Evolutionary conservation across 23 tunicate species (phyloP).

Genomic region (Halocynthia roretzi): DNA sequence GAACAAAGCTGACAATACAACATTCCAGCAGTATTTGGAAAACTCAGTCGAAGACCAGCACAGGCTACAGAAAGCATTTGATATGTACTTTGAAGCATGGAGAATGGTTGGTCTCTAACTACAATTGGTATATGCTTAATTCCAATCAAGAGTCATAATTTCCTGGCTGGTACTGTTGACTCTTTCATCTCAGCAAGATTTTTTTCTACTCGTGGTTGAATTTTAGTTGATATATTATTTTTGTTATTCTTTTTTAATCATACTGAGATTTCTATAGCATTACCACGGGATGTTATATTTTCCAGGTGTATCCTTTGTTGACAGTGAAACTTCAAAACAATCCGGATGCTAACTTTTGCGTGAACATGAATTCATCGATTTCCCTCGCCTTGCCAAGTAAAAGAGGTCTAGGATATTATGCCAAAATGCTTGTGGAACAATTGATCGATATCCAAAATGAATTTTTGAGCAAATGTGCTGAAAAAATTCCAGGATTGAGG

Average conservation of each 20-base stretch:
- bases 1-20: slow-evolving; percentile 35
- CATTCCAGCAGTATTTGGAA: slow-evolving; percentile 22
- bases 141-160: background rate
- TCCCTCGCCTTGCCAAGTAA: slow-evolving; percentile 60
- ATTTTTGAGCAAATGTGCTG: slow-evolving; percentile 28
- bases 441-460: slow-evolving; percentile 45
- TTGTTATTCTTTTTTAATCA: too few species aligned
- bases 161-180: background rate
- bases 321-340: too few species aligned
- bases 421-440: slow-evolving; percentile 31
- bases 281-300: too few species aligned
- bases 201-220: too few species aligned
- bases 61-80: background rate
- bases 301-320: too few species aligned
- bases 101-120: slow-evolving; percentile 22
- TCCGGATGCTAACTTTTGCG: too few species aligned
- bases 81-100: slow-evolving; percentile 29
- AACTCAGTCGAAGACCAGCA: slow-evolving; percentile 6
- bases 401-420: slow-evolving; percentile 58
- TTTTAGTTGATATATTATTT: too few species aligned
- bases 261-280: too few species aligned
- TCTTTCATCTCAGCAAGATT: too few species aligned
- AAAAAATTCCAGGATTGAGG: background rate
- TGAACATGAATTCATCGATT: slow-evolving; percentile 2
- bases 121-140: background rate